Base-by-base conservation (phyloP, 1,140 invertebrate genomes). In the Elymnias hypermnestra region DNA sequence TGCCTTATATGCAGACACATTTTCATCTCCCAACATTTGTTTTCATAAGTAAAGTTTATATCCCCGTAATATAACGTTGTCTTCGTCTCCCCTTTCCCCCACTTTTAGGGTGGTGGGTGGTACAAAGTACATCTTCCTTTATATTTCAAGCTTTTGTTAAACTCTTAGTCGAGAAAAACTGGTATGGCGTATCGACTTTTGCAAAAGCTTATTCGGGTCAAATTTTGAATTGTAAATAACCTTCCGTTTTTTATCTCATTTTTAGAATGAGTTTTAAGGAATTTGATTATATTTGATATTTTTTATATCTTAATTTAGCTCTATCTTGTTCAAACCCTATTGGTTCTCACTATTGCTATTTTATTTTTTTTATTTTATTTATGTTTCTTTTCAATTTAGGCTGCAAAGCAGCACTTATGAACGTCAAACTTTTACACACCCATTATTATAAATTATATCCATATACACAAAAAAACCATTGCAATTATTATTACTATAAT, bases 101-200 rank as follows among this genome's bases (percentile, higher is more conserved):
- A 2, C 2, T 29, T 10, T 29, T 9, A 12, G 29, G 29, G 13
- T 10, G 28, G 21, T 22, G 37, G 29, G 23, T 6, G 46, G 37
- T 8, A 33, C 40, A 15, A 29, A 46, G 44, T 26, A 42, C 22
- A 48, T 31, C 23, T 29, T 48, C 38, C 35, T 41, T 49, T 49
- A 49, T 35, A 41, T 31, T 31, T 38, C 4, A 31, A 28, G 45
- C 46, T 39, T 49, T 41, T 42, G 46, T 49, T 49, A 22, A 41
- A 49, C 46, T 49, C 46, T 33, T 15, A 33, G 38, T 43, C 29
- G 40, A 49, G 46, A 49, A 49, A 49, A 49, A 49, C 46, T 41
- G 46, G 14, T 41, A 15, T 36, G 46, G 28, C 37, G 40, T 49
- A 49, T 49, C 38, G 46, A 49, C 46, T 49, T 49, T 49, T 49